phyloP scores from a whole-genome alignment of 2,888 invertebrate genomes.

The Pseudococcus jackbeardsleyi region DNA sequence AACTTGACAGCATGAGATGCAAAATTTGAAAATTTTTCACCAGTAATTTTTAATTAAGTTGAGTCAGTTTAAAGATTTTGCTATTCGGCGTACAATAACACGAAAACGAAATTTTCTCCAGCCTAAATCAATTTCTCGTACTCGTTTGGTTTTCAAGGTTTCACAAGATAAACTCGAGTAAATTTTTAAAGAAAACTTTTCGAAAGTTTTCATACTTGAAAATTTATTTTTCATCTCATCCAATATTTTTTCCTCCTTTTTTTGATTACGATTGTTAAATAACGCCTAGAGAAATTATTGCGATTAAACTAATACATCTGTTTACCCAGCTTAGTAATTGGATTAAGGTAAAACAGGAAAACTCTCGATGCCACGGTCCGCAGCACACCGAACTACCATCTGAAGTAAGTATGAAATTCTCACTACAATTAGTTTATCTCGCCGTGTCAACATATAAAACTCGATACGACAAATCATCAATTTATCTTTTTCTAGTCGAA shows the following conservation, averaged over 20 bases:
- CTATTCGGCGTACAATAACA: background rate
- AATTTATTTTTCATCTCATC: background rate
- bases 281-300: background rate
- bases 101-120: background rate
- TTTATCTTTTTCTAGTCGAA: too few relatives aligned
- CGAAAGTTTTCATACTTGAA: background rate
- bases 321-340: background rate
- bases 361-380: background rate
- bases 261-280: background rate
- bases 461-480: too few relatives aligned
- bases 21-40: background rate
- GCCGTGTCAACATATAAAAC: background rate
- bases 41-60: background rate
- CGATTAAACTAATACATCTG: background rate
- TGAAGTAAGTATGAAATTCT: background rate
- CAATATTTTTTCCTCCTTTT: background rate
- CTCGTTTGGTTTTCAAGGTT: background rate
- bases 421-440: background rate
- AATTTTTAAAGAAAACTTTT: background rate
- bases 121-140: background rate
- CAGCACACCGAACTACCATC: background rate
- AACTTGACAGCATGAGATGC: too few relatives aligned
- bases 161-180: background rate
- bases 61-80: background rate
- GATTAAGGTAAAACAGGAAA: background rate